These are phyloP conservation scores for Cynocephalus volans DNA, from an alignment of 2,113 vertebrate genomes.

Conservation along the genomic window DNA sequence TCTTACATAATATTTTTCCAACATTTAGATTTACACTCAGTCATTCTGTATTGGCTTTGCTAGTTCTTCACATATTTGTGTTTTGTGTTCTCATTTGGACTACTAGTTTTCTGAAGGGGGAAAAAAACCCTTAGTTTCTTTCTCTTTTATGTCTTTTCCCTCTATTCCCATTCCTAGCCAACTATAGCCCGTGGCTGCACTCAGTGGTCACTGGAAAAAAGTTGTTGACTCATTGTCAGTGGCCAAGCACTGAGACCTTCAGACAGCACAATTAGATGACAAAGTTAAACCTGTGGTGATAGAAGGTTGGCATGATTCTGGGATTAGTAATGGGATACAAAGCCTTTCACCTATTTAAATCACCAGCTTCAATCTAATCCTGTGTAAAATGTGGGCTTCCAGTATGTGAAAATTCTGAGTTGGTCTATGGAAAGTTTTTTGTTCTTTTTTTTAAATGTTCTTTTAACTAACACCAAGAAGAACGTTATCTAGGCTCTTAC, in stretches of 20 bases:
- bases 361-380: constrained; percentile 71
- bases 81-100: background rate
- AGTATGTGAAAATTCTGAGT: background rate
- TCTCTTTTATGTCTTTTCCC: background rate
- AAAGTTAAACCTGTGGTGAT: background rate
- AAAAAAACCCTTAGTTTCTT: background rate
- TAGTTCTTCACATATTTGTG: constrained; percentile 24
- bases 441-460: background rate
- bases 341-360: constrained; percentile 78
- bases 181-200: background rate
- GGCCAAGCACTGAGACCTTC: background rate
- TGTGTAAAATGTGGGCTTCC: constrained; percentile 32
- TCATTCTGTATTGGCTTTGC: constrained; percentile 46
- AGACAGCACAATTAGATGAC: background rate
- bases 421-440: background rate
- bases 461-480: background rate
- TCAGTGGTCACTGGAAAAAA: background rate
- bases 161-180: background rate
- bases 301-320: background rate
- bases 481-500: background rate
- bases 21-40: background rate
- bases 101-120: background rate
- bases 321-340: constrained; percentile 70
- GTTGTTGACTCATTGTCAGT: background rate
- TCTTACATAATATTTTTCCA: background rate